A percentile compares a stretch with the other conserved stretches of the same genome.
These are phyloP conservation scores for Poecilus cupreus DNA, from an alignment of 2,888 invertebrate genomes.

Conservation along the genomic window DNA sequence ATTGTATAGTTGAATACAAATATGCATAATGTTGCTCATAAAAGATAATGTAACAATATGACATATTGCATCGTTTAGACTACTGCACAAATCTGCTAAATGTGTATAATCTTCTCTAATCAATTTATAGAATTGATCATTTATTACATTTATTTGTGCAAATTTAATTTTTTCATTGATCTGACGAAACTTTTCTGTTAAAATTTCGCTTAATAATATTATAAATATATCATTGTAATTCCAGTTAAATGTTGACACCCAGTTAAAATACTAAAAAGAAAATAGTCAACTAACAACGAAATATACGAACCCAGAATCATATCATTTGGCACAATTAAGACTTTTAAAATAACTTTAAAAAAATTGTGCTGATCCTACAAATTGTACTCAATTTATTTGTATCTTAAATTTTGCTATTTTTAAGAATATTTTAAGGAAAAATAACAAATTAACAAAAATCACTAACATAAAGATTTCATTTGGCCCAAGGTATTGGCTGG, in stretches of 20 bases:
- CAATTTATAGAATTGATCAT: conserved; percentile 44
- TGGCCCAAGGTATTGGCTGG: no score
- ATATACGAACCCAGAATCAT: no score
- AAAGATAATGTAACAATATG: conserved; percentile 64
- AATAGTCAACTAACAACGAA: background rate
- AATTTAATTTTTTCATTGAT: conserved; percentile 62
- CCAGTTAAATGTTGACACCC: conserved; percentile 67
- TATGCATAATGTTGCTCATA: conserved; percentile 63
- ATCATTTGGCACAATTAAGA: no score
- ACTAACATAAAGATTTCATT: no score
- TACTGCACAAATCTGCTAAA: conserved; percentile 62
- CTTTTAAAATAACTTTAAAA: background rate
- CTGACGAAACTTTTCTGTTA: conserved; percentile 67
- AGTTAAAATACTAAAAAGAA: conserved; percentile 65
- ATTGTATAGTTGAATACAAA: conserved; percentile 64
- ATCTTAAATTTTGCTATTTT: no score
- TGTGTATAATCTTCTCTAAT: conserved; percentile 64
- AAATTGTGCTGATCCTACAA: no score
- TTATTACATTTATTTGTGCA: conserved; percentile 46
- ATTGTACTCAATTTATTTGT: no score
- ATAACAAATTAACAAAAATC: no score
- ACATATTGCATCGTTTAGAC: conserved; percentile 63
- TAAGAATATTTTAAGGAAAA: no score
- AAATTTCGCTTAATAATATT: conserved; percentile 66
- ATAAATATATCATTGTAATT: conserved; percentile 69